phyloP scores from a whole-genome alignment of 2,797 vertebrate genomes.

The Protosalanx chinensis region DNA sequence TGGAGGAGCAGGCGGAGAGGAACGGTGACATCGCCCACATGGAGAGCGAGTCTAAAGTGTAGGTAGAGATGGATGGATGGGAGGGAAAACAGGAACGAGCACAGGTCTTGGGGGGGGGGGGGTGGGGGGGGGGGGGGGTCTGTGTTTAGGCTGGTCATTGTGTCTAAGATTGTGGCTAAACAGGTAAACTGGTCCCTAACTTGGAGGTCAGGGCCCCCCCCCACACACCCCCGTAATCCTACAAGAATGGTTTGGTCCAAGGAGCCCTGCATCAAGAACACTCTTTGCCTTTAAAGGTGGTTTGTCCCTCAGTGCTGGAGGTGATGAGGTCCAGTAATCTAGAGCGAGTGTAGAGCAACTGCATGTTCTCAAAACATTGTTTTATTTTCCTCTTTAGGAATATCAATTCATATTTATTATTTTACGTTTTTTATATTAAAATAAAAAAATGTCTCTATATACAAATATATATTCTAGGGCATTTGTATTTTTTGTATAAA shows the following conservation, averaged over 20 bases:
- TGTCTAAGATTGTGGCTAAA: slow-evolving; percentile 25
- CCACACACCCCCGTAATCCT: slow-evolving; percentile 43
- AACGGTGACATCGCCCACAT: slow-evolving; percentile 92
- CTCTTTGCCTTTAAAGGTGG: slow-evolving; percentile 42
- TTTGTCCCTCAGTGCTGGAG: slow-evolving; percentile 45
- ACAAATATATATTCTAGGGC: slow-evolving; percentile 63
- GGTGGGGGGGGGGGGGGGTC: neutral
- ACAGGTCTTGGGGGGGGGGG: neutral
- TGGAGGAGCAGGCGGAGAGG: slow-evolving; percentile 80
- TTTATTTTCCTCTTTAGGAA: slow-evolving; percentile 62
- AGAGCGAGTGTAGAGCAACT: slow-evolving; percentile 54
- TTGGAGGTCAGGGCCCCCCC: slow-evolving; percentile 33
- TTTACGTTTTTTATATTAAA: slow-evolving; percentile 69
- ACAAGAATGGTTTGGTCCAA: slow-evolving; percentile 44
- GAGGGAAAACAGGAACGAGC: neutral
- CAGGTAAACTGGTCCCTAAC: slow-evolving; percentile 22
- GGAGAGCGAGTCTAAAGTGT: slow-evolving; percentile 95
- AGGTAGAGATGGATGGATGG: slow-evolving; percentile 38
- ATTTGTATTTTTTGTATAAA: slow-evolving; percentile 81
- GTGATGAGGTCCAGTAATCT: slow-evolving; percentile 45
- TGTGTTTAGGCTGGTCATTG: slow-evolving; percentile 28
- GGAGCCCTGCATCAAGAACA: slow-evolving; percentile 49
- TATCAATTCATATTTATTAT: slow-evolving; percentile 57
- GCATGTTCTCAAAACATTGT: slow-evolving; percentile 66
- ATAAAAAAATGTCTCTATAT: slow-evolving; percentile 34